Base-by-base conservation (phyloP, 2,797 vertebrate genomes). In the Sciurus vulgaris region DNA sequence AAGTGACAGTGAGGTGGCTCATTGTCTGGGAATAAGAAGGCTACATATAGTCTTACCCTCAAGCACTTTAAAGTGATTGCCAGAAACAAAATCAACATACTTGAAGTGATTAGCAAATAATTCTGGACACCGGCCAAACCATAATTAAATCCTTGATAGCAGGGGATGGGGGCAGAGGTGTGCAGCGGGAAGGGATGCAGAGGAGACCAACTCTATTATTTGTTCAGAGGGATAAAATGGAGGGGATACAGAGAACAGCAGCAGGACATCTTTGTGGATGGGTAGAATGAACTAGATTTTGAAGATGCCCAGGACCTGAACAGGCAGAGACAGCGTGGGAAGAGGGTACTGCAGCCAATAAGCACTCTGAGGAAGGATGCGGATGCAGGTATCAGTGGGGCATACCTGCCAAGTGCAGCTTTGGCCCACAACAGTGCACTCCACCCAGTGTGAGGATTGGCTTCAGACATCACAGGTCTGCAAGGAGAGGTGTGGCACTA, bases 71-170 rank as follows among this genome's bases (percentile, higher is more conserved):
- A 81, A 85, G n/a, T 93, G 85, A 88, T 28, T 84, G 77, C 65
- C 78, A 35, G 44, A 84, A 84, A 44, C 11, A 91, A 78, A 51
- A 35, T 41, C 78, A 65, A 76, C 49, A 63, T 51, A 47, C 14
- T 59, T 56, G 28, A 76, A 72, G 70, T 54, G 44, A 91, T 86
- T 73, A 82, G 54, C 91, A 95, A 92, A 89, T 38, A 73, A 13
- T 54, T 77, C 6, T 59, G 22, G 41, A 56, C 65, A 47, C 24
- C 51, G 49, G n/a, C 44, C n/a, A 86, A 85, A 22, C 72, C 51
- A 70, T 61, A 72, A 18, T 85, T 49, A 65, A 81, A 61, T 41
- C 15, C 30, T 85, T 10, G 18, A 44, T 35, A 47, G 63, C 15
- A 5, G 51, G 51, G 51, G 51, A 17, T 14, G 3, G 13, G 15